Evolutionary conservation across 2,797 vertebrate species (phyloP), one percentile per base, ranked within the genome.

Genomic region (Neopelma chrysocephalum): DNA sequence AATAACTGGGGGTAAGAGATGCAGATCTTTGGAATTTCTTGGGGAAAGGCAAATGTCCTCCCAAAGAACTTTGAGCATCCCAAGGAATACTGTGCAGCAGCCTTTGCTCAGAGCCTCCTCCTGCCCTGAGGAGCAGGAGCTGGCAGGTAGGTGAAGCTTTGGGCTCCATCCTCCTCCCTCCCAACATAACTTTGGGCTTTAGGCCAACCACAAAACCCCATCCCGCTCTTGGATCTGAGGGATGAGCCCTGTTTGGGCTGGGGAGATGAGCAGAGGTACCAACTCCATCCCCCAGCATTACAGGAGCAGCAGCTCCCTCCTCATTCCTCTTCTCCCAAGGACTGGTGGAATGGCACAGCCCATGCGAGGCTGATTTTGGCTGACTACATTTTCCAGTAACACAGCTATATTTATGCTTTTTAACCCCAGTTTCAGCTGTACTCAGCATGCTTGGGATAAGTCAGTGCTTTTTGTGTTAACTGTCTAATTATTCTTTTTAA

Each of bases 1-100:
- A 96, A 80, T 94, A 94, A 77, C 53, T 57, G 42, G 56, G 80
- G 61, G 54, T 50, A 81, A 85, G 87, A 58, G 91, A 90, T 56
- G 62, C 51, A 91, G 75, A 82, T 42, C 42, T 78, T 95, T 95
- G 50, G 38, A 54, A 94, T 96, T 64, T 77, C 70, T 82, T 34
- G 22, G 50, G 27, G 71, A 91, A 36, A 58, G 57, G 23, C 7
- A 17, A 36, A 58, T 58, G 34, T 25, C 23, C 57, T 69, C 87
- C 80, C 54, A 64, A n/a, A 87, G 51, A 64, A 86, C 82, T 86
- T 82, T 60, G 45, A 77, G 82, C 36, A 88, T 21, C 17, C 6
- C 43, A 25, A 42, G 66, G 61, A 16, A 64, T 29, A 54, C 61
- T 57, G 83, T 56, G 43, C 45, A 23, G 56, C 51, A 53, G 29